Percentiles rank a stretch among this genome's conserved stretches.
Evolutionary conservation across 2,797 vertebrate species (phyloP).

Genomic region (Smutsia temminckii): DNA sequence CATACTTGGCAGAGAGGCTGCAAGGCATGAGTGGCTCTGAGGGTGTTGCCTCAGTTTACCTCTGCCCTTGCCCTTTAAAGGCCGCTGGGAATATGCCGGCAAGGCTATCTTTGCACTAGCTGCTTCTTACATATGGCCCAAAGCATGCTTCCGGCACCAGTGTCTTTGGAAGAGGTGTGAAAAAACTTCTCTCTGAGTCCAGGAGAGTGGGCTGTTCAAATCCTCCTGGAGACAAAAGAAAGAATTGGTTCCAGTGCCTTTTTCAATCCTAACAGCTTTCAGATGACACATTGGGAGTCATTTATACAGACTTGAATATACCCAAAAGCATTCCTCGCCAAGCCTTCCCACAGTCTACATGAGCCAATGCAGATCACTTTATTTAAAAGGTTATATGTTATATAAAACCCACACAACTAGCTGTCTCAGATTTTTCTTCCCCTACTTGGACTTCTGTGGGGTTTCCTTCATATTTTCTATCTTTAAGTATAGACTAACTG

Average conservation of each 20-base stretch:
- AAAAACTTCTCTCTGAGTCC: constrained; percentile 78
- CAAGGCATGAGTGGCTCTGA: background rate
- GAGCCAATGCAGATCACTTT: constrained; percentile 80
- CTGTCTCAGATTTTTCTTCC: constrained; percentile 71
- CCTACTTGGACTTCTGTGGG: constrained; percentile 63
- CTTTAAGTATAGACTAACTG: constrained; percentile 36
- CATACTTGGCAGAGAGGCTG: background rate
- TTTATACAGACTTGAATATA: constrained; percentile 79
- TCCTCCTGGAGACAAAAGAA: constrained; percentile 79
- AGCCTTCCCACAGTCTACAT: constrained; percentile 77
- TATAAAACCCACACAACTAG: constrained; percentile 76
- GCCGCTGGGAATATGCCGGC: constrained; percentile 17
- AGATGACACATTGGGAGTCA: constrained; percentile 81
- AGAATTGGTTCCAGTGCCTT: constrained; percentile 79
- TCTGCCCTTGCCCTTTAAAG: constrained; percentile 75
- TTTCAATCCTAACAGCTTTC: constrained; percentile 81
- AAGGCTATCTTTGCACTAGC: constrained; percentile 52
- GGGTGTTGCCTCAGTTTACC: constrained; percentile 19
- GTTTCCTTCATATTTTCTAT: constrained; percentile 48
- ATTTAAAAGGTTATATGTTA: constrained; percentile 81
- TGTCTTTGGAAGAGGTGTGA: constrained; percentile 76
- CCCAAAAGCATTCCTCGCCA: constrained; percentile 75
- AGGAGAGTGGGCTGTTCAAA: constrained; percentile 80
- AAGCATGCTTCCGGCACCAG: constrained; percentile 66
- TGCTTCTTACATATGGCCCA: constrained; percentile 72